phyloP scores from a whole-genome alignment of 2,797 vertebrate genomes.

The Gallinago stenura region DNA sequence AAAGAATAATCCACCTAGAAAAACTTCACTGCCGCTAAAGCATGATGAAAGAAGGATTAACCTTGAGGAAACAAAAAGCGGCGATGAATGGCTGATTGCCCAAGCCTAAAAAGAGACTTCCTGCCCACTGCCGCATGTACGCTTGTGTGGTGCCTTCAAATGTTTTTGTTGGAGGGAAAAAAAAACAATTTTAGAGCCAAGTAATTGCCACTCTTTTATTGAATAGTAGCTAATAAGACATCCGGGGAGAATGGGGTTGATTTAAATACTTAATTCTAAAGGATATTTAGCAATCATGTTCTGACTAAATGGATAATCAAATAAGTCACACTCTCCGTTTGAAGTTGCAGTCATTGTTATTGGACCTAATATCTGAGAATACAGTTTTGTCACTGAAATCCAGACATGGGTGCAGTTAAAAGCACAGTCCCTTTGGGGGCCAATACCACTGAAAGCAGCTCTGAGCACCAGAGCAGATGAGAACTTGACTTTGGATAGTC shows the following conservation, averaged over 20 bases:
- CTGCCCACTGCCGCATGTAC: not conserved
- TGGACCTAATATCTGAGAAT: not conserved
- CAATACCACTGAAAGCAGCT: not conserved
- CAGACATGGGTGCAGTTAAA: not conserved
- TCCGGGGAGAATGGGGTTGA: not conserved
- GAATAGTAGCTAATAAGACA: slow-evolving; percentile 27
- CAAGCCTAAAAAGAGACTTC: slow-evolving; percentile 3
- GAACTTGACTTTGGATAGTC: not conserved
- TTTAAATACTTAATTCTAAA: slow-evolving; percentile 44
- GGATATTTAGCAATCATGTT: slow-evolving; percentile 6
- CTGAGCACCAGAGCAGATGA: accelerated
- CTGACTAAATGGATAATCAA: slow-evolving; percentile 44
- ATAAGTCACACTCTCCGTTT: slow-evolving; percentile 34
- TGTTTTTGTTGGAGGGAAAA: not conserved
- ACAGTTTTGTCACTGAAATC: not conserved
- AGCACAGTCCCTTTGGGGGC: not conserved
- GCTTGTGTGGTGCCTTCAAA: not conserved
- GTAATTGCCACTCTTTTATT: slow-evolving; percentile 20
- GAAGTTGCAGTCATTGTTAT: not conserved
- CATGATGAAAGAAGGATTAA: not conserved
- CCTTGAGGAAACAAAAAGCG: not conserved
- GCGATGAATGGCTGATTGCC: not conserved
- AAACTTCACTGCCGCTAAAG: not conserved
- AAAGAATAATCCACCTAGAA: not conserved
- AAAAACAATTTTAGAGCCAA: not conserved